Base-by-base conservation (phyloP, 2,113 vertebrate genomes). In the Nerophis lumbriciformis region DNA sequence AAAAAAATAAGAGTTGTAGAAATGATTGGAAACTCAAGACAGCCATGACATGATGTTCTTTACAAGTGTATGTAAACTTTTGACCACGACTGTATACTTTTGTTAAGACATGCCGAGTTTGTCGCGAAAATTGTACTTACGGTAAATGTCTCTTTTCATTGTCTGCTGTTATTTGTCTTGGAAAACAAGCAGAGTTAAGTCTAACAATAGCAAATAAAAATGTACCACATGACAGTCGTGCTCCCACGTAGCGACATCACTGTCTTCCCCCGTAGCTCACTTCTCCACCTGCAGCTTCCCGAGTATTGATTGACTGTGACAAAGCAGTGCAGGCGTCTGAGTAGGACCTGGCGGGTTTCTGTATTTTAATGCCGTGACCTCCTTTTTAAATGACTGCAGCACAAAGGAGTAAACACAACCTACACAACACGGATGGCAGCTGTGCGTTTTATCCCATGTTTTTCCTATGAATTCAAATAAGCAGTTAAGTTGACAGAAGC, bases 401-500 rank as follows among this genome's bases (percentile, higher is more conserved):
- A 77, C 81, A 81, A 83, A 84, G 75, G 73, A 75, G 73, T 53
- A 56, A 78, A 82, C 71, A 78, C 47, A 79, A 68, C 55, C 65
- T 60, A 69, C 76, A 64, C 70, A 77, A 76, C 63, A 65, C 48
- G 75, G 73, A 79, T 76, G 56, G 76, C 84, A 83, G 78, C 55
- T 42, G n/a, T 44, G n/a, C 9, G 66, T 71, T 81, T 83, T 67
- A 81, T 71, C 66, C 71, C 60, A 53, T 37, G 4, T 12, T 21
- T 47, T 56, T 10, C 37, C 38, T 59, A 55, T 48, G 73, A 71
- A 81, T 80, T 72, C 66, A 84, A 83, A 83, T 79, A 78, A 85
- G 79, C 76, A 77, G 75, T 73, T 56, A 74, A 69, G 35, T 67
- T 79, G 81, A 88, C 72, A 82, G 75, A 80, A 85, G 78, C 76